These are phyloP conservation scores for Margaritifera margaritifera DNA, from an alignment of 2,888 invertebrate genomes.

Conservation along the genomic window DNA sequence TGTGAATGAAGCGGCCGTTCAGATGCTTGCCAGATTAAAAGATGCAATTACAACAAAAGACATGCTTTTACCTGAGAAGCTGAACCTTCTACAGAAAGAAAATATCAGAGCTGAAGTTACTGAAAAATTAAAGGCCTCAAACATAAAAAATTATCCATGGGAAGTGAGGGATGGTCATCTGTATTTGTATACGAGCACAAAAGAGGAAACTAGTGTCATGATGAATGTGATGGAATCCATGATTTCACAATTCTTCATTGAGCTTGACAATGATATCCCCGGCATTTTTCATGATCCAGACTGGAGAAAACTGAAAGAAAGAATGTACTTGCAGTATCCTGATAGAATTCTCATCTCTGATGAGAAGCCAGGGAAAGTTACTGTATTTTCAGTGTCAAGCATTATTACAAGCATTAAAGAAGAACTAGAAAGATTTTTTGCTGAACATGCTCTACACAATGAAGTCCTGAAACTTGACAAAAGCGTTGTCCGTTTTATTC, in stretches of 20 bases:
- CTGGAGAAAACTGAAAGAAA: constrained; percentile 19
- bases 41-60: constrained; percentile 7
- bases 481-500: constrained; percentile 11
- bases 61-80: constrained; percentile 12
- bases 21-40: constrained; percentile 6
- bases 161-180: constrained; percentile 10
- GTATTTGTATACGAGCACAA: constrained; percentile 13
- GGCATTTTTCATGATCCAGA: constrained; percentile 11
- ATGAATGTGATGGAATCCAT: constrained; percentile 12
- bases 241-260: constrained; percentile 15
- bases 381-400: constrained; percentile 16
- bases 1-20: constrained; percentile 7
- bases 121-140: constrained; percentile 10
- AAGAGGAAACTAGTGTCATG: constrained; percentile 16
- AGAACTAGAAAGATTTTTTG: constrained; percentile 19
- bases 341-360: constrained; percentile 16
- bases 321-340: constrained; percentile 10
- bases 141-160: constrained; percentile 15
- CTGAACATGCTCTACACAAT: constrained; percentile 18
- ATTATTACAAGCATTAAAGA: constrained; percentile 14
- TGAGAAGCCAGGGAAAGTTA: constrained; percentile 4
- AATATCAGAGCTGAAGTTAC: constrained; percentile 7
- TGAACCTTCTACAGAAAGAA: constrained; percentile 3
- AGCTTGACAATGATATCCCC: constrained; percentile 9
- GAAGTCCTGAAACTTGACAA: constrained; percentile 17